These are phyloP conservation scores for Ascidia mentula DNA, from an alignment of 23 tunicate species.

Conservation along the genomic window DNA sequence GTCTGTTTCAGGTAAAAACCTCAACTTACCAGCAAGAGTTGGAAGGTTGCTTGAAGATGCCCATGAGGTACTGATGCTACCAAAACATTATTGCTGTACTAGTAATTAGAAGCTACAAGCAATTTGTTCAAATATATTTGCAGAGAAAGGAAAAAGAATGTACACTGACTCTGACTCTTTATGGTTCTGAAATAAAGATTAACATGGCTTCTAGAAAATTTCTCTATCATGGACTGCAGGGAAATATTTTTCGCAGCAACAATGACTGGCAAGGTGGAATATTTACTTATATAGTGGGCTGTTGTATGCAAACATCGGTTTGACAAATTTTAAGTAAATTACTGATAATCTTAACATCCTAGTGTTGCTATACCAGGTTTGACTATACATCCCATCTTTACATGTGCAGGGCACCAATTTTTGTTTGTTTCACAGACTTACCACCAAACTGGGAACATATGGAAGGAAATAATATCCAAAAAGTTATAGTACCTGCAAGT, in stretches of 20 bases:
- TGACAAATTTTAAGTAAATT: too few relatives aligned
- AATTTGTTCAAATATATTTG: too few relatives aligned
- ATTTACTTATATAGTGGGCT: too few relatives aligned
- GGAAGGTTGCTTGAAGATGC: not conserved
- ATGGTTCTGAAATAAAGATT: not conserved
- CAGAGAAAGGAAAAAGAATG: not conserved
- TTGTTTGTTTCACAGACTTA: too few relatives aligned
- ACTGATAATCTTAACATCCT: too few relatives aligned
- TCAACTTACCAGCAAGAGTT: slow-evolving; percentile 1
- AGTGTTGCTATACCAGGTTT: too few relatives aligned
- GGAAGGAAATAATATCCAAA: not conserved
- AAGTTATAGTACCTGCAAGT: not conserved
- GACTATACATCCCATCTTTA: too few relatives aligned
- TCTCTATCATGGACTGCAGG: too few relatives aligned
- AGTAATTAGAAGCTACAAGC: not conserved
- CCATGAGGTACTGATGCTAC: not conserved
- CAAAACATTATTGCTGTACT: too few relatives aligned
- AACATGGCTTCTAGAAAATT: not conserved
- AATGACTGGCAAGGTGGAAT: not conserved
- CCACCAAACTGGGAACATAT: slow-evolving; percentile 1
- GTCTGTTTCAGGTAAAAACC: not conserved
- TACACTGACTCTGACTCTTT: not conserved
- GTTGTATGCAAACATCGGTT: too few relatives aligned
- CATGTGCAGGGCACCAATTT: too few relatives aligned
- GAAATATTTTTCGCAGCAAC: not conserved